Conservation (phyloP, 2,888 invertebrate species). For the Drosophila lutescens region DNA sequence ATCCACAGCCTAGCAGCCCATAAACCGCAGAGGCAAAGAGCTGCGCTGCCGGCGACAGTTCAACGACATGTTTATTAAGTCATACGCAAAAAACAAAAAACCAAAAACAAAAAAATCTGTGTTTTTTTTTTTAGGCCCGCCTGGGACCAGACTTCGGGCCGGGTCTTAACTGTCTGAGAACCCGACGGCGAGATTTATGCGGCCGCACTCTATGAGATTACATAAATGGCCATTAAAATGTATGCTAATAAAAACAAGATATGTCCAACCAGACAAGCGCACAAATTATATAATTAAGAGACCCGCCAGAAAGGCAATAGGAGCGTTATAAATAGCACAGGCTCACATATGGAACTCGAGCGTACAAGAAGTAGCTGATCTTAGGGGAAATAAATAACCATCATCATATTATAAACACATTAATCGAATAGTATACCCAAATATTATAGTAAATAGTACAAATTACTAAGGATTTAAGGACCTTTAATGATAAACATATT, state of each 20-base stretch:
- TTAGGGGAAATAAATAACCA: too few relatives aligned
- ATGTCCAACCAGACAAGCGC: constrained; percentile 32
- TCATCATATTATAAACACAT: too few relatives aligned
- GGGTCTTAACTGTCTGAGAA: constrained; percentile 53
- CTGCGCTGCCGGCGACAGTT: constrained; percentile 67
- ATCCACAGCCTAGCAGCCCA: constrained; percentile 21
- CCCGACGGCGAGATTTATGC: constrained; percentile 59
- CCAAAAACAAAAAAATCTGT: not conserved
- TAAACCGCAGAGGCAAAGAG: constrained; percentile 13
- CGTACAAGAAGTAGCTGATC: too few relatives aligned
- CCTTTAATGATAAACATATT: too few relatives aligned
- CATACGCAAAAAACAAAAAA: constrained; percentile 70
- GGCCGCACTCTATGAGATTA: constrained; percentile 71
- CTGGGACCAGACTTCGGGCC: constrained; percentile 30
- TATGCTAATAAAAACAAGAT: constrained; percentile 61
- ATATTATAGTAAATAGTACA: too few relatives aligned
- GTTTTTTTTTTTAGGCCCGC: constrained; percentile 9
- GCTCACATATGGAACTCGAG: too few relatives aligned
- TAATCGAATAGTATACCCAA: too few relatives aligned
- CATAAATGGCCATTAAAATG: constrained; percentile 74
- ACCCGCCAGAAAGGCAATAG: not conserved
- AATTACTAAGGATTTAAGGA: too few relatives aligned
- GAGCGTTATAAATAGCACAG: too few relatives aligned
- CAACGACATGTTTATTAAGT: constrained; percentile 80
- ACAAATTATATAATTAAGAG: constrained; percentile 73